A percentile compares a stretch with the other conserved stretches of the same genome.
Evolutionary conservation across 2,888 invertebrate species (phyloP).

Genomic region (Chrysolina oricalcia): DNA sequence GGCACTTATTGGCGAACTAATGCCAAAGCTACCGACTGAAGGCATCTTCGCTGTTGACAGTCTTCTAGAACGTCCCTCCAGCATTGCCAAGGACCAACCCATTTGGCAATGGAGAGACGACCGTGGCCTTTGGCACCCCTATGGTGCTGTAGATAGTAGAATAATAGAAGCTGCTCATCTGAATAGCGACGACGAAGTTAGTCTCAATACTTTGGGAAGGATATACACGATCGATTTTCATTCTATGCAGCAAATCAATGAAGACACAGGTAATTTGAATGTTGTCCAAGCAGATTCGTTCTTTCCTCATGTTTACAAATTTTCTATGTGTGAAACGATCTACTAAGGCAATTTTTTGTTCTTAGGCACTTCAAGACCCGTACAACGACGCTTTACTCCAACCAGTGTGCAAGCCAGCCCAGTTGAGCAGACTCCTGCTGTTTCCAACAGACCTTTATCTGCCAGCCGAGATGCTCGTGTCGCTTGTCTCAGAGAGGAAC

Average conservation of each 20-base stretch:
- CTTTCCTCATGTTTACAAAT: no score
- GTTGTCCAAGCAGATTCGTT: neutral
- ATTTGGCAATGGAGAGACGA: constrained; percentile 99
- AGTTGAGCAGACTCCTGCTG: constrained; percentile 61
- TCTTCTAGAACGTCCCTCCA: constrained; percentile 84
- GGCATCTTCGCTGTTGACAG: constrained; percentile 96
- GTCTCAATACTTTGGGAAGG: constrained; percentile 91
- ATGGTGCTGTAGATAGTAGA: constrained; percentile 93
- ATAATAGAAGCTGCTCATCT: constrained; percentile 96
- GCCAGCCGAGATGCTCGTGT: constrained; percentile 78
- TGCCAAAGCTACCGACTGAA: constrained; percentile 96
- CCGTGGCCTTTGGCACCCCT: constrained; percentile 92
- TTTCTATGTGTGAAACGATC: no score
- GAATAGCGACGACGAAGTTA: constrained; percentile 96
- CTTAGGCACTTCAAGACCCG: constrained; percentile 78
- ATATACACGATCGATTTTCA: constrained; percentile 97
- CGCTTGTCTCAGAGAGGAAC: constrained; percentile 81
- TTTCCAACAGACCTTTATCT: constrained; percentile 63
- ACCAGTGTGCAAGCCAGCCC: constrained; percentile 71
- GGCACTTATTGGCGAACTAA: constrained; percentile 95
- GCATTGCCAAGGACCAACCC: constrained; percentile 82
- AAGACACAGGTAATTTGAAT: constrained; percentile 83
- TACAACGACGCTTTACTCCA: constrained; percentile 80
- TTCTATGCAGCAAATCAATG: constrained; percentile 98
- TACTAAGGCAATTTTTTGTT: neutral